Conservation (phyloP, 2,113 vertebrate genomes). For the Anas platyrhynchos region DNA sequence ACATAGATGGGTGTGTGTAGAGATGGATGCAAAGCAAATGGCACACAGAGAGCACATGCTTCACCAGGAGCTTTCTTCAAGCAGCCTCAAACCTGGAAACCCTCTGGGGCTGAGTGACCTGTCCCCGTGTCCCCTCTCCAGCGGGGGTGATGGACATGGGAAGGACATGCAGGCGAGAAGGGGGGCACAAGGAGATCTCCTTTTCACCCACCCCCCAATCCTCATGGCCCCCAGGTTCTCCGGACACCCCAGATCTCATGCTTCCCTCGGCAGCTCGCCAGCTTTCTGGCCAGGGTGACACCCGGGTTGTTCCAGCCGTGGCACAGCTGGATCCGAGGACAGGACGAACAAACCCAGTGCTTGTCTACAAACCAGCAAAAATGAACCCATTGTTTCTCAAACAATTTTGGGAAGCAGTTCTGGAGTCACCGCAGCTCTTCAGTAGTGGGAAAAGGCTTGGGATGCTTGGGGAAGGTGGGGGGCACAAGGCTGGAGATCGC, state of each 20-base stretch:
- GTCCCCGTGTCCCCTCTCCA: background rate
- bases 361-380: background rate
- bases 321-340: background rate
- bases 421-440: background rate
- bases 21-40: background rate
- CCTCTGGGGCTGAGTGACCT: background rate
- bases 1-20: too few species aligned
- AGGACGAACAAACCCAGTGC: background rate
- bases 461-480: background rate
- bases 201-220: background rate
- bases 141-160: background rate
- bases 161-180: background rate
- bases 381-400: background rate
- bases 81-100: background rate
- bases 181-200: background rate
- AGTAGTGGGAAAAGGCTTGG: background rate
- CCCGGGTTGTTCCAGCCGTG: background rate
- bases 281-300: background rate
- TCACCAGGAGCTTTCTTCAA: background rate
- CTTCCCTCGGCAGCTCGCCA: background rate
- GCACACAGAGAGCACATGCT: background rate
- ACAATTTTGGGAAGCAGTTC: background rate
- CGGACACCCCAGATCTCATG: accelerated
- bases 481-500: accelerated
- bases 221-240: background rate